A percentile compares a stretch with the other conserved stretches of the same genome.
Evolutionary conservation across 2,113 vertebrate species (phyloP).

Genomic region (Melanocharis versteri): DNA sequence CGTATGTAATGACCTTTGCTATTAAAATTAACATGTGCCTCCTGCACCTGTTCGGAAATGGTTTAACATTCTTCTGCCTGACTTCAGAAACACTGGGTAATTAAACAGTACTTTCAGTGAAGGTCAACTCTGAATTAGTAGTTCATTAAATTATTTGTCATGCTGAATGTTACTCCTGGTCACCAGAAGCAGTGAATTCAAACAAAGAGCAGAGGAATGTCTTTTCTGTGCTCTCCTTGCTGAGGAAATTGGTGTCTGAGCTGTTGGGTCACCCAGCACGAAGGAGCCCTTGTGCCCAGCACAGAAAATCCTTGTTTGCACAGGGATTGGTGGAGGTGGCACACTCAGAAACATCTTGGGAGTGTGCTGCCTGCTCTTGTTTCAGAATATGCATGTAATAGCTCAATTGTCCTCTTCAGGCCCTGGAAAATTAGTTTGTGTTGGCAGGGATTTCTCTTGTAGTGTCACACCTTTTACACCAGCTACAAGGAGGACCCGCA

Average conservation of each 20-base stretch:
- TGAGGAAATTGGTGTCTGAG: neutral
- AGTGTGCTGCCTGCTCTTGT: neutral
- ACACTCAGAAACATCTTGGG: neutral
- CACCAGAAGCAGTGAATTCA: neutral
- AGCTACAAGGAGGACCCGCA: neutral
- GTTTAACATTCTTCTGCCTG: slow-evolving; percentile 13
- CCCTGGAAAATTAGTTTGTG: neutral
- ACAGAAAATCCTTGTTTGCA: neutral
- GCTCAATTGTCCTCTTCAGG: neutral
- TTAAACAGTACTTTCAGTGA: slow-evolving; percentile 41
- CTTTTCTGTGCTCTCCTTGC: neutral
- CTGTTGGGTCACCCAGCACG: neutral
- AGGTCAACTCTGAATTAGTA: slow-evolving; percentile 28
- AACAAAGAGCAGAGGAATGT: neutral
- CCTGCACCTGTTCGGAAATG: slow-evolving; percentile 8
- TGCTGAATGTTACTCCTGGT: slow-evolving; percentile 14
- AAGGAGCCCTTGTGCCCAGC: neutral
- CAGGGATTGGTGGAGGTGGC: neutral
- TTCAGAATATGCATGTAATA: neutral
- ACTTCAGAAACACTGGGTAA: slow-evolving; percentile 33
- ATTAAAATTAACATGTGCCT: slow-evolving; percentile 11
- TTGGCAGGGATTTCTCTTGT: neutral
- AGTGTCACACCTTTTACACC: neutral
- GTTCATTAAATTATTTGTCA: slow-evolving; percentile 52
- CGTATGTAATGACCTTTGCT: slow-evolving; percentile 20